phyloP scores from a whole-genome alignment of 2,113 vertebrate genomes.

The Cavia aperea region DNA sequence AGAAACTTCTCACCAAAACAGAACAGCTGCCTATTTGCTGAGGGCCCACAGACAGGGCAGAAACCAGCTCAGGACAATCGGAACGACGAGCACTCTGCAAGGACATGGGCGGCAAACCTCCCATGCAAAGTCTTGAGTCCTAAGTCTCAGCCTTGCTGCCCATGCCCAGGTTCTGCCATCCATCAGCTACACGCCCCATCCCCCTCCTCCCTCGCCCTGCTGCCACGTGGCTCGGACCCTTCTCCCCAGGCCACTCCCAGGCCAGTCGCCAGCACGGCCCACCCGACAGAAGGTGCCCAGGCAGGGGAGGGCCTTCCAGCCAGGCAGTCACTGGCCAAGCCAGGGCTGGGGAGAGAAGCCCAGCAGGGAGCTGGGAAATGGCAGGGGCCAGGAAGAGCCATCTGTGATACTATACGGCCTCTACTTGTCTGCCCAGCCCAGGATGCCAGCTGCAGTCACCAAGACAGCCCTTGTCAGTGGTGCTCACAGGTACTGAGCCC shows the following conservation, averaged over 20 bases:
- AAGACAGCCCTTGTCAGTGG: background rate
- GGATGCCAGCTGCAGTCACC: background rate
- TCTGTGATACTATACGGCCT: background rate
- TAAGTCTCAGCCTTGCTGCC: background rate
- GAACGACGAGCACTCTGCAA: background rate
- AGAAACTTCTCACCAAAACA: background rate
- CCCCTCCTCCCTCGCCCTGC: background rate
- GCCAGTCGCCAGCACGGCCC: constrained; percentile 52
- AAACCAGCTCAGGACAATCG: background rate
- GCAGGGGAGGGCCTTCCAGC: constrained; percentile 51
- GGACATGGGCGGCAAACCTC: background rate
- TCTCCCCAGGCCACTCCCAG: constrained; percentile 44
- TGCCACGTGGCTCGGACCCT: background rate
- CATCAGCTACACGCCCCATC: background rate
- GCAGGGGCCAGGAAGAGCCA: background rate
- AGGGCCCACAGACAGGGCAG: background rate
- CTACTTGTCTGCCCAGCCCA: background rate
- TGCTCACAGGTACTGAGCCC: background rate
- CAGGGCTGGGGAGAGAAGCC: background rate
- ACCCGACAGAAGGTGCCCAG: constrained; percentile 61
- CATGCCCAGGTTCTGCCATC: background rate
- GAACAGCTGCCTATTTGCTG: background rate
- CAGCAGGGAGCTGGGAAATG: background rate
- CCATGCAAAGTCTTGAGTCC: background rate
- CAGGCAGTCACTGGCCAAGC: background rate